Evolutionary conservation across 2,113 vertebrate species (phyloP), one percentile per base, ranked within the genome.

Genomic region (Macquaria ambigua): DNA sequence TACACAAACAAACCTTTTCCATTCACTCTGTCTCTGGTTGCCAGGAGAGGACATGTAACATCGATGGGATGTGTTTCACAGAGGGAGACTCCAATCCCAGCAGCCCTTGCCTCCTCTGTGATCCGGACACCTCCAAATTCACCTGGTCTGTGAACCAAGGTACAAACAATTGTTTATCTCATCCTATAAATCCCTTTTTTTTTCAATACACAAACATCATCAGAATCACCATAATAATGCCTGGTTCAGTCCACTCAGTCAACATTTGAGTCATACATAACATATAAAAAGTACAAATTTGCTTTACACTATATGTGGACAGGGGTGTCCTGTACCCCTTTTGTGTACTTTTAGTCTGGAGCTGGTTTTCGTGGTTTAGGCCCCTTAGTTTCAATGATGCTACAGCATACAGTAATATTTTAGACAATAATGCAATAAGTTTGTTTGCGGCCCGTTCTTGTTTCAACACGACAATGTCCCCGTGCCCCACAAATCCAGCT

Each of bases 61-160:
- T 96, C 64, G 96, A 96, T 0, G 95, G 96, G 63, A 94, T 95
- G 93, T 96, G 95, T 85, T 96, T 96, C 62, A 76, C 86, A n/a
- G 92, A 92, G 8, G 92, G 95, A 64, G 93, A 91, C 52, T 39
- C 87, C 83, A 95, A 90, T 61, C 95, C 95, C 78, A 90, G 94
- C 77, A 95, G 94, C 79, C 94, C 94, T 0, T 96, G 95, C 89
- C 94, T 96, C 34, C 80, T 95, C 53, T 96, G 95, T 80, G 92
- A 95, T 77, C 94, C 95, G 0, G 67, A 81, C 5, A 61, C 83
- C 21, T 96, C 96, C 77, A 95, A 85, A 58, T 94, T 93, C 93
- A 92, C 91, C 84, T 96, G 96, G 95, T 93, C 95, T 52, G 74
- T 95, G 9, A 96, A 95, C 86, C 93, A 96, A 94, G 95, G 96